Evolutionary conservation across 2,113 vertebrate species (phyloP).

Genomic region (Podilymbus podiceps): DNA sequence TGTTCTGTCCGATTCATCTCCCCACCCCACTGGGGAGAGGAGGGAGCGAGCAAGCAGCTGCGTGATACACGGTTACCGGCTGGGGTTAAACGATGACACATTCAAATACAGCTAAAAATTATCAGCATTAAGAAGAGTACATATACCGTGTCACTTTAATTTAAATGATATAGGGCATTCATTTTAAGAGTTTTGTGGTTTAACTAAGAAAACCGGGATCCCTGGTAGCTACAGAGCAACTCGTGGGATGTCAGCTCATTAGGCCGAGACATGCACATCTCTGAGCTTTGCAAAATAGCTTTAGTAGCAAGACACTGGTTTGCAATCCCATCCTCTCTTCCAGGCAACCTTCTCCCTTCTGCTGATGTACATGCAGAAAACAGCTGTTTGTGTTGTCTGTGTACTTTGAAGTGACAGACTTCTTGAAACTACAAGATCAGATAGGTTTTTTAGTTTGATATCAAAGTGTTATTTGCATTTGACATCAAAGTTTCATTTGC

Average conservation of each 20-base stretch:
- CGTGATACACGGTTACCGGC: too few species aligned
- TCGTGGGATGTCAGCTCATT: accelerated
- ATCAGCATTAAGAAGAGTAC: background rate
- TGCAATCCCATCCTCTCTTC: background rate
- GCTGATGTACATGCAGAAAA: background rate
- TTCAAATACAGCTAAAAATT: background rate
- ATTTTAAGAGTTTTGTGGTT: background rate
- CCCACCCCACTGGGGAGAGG: too few species aligned
- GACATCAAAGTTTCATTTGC: background rate
- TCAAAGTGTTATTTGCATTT: background rate
- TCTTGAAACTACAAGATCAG: background rate
- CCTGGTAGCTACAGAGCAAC: background rate
- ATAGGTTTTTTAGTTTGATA: background rate
- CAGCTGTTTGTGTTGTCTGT: background rate
- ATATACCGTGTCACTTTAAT: background rate
- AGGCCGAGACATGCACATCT: background rate
- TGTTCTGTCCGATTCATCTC: too few species aligned
- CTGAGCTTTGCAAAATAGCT: background rate
- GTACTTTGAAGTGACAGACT: background rate
- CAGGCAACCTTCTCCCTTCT: background rate
- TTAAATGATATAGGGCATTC: background rate
- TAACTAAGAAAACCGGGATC: background rate
- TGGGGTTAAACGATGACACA: too few species aligned
- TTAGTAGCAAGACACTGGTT: background rate
- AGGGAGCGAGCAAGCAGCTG: too few species aligned